Conservation (phyloP, 2,888 invertebrate genomes). For the Diploptera punctata region DNA sequence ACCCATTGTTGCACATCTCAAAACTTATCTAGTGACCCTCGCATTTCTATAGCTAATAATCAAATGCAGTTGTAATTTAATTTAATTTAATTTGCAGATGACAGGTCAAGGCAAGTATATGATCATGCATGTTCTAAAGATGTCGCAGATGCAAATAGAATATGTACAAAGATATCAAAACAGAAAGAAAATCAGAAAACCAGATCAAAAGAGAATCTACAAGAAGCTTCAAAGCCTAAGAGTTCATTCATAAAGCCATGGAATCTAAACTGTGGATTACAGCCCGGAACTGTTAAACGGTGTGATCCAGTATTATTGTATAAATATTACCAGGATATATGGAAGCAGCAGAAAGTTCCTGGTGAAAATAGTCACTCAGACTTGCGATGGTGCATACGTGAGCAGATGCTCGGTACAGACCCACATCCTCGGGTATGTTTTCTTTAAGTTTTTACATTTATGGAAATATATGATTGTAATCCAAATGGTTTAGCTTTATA, state of each 20-base stretch:
- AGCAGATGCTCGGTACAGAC: slow-evolving; percentile 67
- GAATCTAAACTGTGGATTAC: slow-evolving; percentile 51
- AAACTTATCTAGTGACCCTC: too few relatives aligned
- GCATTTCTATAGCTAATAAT: too few relatives aligned
- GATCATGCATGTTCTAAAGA: neutral
- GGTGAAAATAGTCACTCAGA: slow-evolving; percentile 73
- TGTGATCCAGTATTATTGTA: slow-evolving; percentile 79
- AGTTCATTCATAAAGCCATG: slow-evolving; percentile 66
- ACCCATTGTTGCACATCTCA: too few relatives aligned
- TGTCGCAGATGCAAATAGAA: neutral
- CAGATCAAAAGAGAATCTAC: neutral
- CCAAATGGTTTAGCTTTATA: too few relatives aligned
- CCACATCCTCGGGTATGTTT: slow-evolving; percentile 50
- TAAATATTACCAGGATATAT: slow-evolving; percentile 75
- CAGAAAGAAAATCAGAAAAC: neutral
- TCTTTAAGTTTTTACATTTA: too few relatives aligned
- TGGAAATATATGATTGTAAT: too few relatives aligned
- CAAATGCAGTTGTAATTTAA: too few relatives aligned
- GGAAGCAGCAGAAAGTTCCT: slow-evolving; percentile 78
- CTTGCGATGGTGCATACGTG: slow-evolving; percentile 72
- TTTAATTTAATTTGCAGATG: neutral
- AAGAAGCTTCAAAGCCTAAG: neutral
- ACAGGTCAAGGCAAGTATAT: neutral
- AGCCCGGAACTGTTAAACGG: slow-evolving; percentile 49
- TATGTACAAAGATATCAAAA: neutral